A percentile compares a stretch with the other conserved stretches of the same genome.
Conservation (phyloP, 2,888 invertebrate species). For the Thereva nobilitata region DNA sequence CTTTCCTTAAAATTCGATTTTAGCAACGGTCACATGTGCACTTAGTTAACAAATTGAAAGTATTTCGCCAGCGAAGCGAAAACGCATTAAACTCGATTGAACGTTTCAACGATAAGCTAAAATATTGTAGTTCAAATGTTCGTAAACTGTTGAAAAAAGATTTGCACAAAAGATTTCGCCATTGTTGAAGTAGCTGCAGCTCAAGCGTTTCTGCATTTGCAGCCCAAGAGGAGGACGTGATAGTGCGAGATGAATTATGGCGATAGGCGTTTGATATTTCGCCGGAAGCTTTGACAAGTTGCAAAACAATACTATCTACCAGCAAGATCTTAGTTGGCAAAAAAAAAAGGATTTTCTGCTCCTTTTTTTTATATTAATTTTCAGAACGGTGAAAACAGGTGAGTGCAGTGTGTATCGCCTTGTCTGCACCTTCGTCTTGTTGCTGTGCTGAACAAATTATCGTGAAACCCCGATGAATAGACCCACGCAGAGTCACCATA, state of each 20-base stretch:
- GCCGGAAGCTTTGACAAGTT: conserved; percentile 36
- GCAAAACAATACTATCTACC: conserved; percentile 27
- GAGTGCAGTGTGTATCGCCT: conserved; percentile 14
- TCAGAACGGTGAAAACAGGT: conserved; percentile 26
- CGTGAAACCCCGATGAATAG: conserved; percentile 16
- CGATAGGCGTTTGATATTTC: conserved; percentile 30
- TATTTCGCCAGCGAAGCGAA: too few relatives aligned
- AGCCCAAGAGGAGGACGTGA: conserved; percentile 20
- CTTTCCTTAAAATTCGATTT: too few relatives aligned
- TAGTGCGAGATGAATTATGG: conserved; percentile 24
- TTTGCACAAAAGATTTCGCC: conserved; percentile 28
- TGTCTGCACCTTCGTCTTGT: conserved; percentile 21
- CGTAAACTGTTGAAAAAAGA: background rate
- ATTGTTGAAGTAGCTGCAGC: conserved; percentile 11
- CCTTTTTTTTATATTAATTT: conserved; percentile 25
- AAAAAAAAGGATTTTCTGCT: background rate
- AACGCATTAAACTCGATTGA: too few relatives aligned
- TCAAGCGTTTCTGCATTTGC: conserved; percentile 18
- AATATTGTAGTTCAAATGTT: too few relatives aligned
- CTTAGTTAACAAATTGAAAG: too few relatives aligned
- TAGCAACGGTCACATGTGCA: too few relatives aligned
- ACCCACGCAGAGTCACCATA: conserved; percentile 25
- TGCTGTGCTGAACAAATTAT: conserved; percentile 28
- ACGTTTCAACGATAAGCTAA: too few relatives aligned
- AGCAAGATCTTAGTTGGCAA: conserved; percentile 7